Evolutionary conservation across 2,113 vertebrate genomes (phyloP).

Genomic region (Indicator maculatus): DNA sequence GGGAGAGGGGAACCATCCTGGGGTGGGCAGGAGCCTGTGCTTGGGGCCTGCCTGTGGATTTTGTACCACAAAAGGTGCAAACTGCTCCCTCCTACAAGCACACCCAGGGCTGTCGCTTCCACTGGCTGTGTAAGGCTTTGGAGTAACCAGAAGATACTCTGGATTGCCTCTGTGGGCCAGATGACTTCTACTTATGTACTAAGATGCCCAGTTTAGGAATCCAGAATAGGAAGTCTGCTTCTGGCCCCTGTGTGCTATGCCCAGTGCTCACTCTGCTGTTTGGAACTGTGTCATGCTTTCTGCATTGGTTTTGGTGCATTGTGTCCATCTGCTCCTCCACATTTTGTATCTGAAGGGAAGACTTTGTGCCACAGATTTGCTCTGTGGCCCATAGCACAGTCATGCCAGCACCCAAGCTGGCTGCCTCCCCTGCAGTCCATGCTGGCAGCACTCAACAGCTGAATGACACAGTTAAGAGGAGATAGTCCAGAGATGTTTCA

Average conservation of each 20-base stretch:
- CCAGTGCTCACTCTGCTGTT: background rate
- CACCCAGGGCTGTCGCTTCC: background rate
- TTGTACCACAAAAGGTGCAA: background rate
- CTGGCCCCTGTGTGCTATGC: background rate
- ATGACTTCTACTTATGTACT: conserved; percentile 30
- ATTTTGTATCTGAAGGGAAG: background rate
- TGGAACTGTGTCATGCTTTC: conserved; percentile 9
- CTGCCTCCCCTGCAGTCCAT: background rate
- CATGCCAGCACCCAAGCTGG: background rate
- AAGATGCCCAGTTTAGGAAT: background rate
- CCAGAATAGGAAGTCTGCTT: conserved; percentile 30
- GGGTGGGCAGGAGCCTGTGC: background rate
- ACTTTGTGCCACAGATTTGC: background rate
- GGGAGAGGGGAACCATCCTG: background rate
- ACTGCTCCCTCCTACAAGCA: background rate
- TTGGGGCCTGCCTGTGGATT: background rate
- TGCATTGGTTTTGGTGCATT: background rate
- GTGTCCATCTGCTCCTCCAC: conserved; percentile 18
- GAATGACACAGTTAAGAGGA: background rate
- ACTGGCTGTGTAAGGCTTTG: background rate
- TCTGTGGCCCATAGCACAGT: background rate
- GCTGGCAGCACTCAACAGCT: background rate
- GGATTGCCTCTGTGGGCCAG: background rate
- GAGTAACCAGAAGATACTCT: conserved; percentile 12
- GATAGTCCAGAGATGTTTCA: background rate